A percentile compares a stretch with the other conserved stretches of the same genome.
Evolutionary conservation across 2,888 invertebrate species (phyloP).

Genomic region (Atherix ibis): DNA sequence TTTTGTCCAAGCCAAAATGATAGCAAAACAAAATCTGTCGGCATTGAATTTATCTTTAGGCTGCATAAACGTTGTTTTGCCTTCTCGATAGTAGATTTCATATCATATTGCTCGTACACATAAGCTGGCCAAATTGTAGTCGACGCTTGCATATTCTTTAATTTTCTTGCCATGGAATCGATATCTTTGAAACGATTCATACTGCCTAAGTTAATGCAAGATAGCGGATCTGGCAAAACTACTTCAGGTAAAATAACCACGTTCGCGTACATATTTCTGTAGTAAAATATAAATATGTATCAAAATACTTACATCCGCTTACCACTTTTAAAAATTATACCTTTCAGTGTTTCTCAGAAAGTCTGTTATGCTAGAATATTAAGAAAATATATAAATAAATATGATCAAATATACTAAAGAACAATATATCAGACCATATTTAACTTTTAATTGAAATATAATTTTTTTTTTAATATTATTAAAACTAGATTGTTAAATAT

Average conservation of each 20-base stretch:
- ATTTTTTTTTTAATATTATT: too few relatives aligned
- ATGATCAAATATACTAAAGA: too few relatives aligned
- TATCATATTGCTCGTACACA: constrained; percentile 48
- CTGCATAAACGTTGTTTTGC: constrained; percentile 24
- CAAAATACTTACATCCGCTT: background rate
- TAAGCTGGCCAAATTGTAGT: constrained; percentile 49
- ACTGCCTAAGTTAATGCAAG: constrained; percentile 33
- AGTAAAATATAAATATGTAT: constrained; percentile 2
- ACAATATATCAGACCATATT: too few relatives aligned
- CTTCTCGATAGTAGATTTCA: constrained; percentile 31
- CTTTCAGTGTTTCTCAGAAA: constrained; percentile 6
- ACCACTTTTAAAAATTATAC: constrained; percentile 4
- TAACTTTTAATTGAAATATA: too few relatives aligned
- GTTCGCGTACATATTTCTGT: constrained; percentile 37
- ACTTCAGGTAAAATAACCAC: constrained; percentile 56
- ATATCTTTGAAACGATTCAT: constrained; percentile 32
- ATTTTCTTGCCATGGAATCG: constrained; percentile 23
- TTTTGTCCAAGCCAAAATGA: constrained; percentile 72
- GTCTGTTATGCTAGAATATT: constrained; percentile 7
- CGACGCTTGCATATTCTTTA: constrained; percentile 32
- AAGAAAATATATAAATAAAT: constrained; percentile 1
- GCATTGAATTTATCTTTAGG: constrained; percentile 36
- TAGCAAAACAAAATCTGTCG: constrained; percentile 48
- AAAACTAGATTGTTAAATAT: too few relatives aligned
- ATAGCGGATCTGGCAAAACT: constrained; percentile 39